Evolutionary conservation across 2,797 vertebrate genomes (phyloP).

Genomic region (Alcedo quadribrachys): DNA sequence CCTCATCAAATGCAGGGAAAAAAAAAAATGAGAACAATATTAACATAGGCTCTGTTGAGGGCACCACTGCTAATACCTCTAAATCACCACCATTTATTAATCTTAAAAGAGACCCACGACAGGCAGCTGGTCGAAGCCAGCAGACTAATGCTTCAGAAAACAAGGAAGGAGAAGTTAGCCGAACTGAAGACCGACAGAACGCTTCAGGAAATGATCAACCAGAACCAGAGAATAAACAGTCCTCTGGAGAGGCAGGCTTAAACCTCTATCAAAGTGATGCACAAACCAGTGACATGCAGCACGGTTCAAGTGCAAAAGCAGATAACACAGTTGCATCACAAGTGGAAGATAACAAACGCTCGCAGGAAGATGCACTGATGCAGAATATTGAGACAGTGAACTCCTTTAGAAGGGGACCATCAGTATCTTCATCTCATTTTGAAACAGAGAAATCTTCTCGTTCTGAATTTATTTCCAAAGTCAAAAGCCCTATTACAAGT

Average conservation of each 20-base stretch:
- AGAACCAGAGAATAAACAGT: constrained; percentile 64
- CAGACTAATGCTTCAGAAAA: constrained; percentile 74
- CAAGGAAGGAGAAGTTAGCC: constrained; percentile 72
- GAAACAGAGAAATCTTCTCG: constrained; percentile 73
- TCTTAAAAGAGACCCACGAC: constrained; percentile 82
- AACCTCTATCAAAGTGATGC: constrained; percentile 45
- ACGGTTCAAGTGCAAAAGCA: constrained; percentile 63
- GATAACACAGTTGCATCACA: constrained; percentile 76
- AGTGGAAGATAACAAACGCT: constrained; percentile 67
- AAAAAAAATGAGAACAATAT: constrained; percentile 44
- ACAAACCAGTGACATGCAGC: constrained; percentile 6
- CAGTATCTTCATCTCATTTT: constrained; percentile 73
- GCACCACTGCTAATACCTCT: constrained; percentile 43
- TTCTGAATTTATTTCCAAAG: constrained; percentile 73
- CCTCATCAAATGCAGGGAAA: constrained; percentile 66
- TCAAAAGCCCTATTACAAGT: constrained; percentile 65
- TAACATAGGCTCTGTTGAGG: constrained; percentile 55
- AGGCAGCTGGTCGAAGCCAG: constrained; percentile 86
- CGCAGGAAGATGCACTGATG: constrained; percentile 75
- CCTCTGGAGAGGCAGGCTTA: constrained; percentile 58
- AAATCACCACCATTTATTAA: constrained; percentile 81
- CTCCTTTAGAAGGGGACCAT: constrained; percentile 78
- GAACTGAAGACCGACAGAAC: constrained; percentile 70
- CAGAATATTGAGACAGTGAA: constrained; percentile 82
- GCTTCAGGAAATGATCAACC: constrained; percentile 46